These are phyloP conservation scores for Macaria notata DNA, from an alignment of 2,888 invertebrate genomes.

Conservation along the genomic window DNA sequence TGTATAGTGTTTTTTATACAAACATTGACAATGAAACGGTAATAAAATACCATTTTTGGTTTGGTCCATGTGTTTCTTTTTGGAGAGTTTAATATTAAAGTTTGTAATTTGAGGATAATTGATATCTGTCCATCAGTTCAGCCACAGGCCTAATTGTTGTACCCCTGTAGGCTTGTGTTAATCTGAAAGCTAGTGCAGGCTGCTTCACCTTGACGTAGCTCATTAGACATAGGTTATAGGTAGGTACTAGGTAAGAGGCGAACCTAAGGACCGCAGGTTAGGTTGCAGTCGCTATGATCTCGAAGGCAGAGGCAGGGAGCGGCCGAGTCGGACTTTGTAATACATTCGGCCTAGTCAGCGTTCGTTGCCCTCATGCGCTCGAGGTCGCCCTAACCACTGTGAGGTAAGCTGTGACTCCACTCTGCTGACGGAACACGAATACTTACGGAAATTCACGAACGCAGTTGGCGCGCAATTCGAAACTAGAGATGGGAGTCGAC, in stretches of 20 bases:
- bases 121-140: not conserved
- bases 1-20: no score
- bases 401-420: conserved; percentile 22
- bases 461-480: conserved; percentile 50
- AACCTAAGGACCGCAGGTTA: conserved; percentile 58
- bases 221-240: conserved; percentile 58
- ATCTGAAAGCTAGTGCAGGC: conserved; percentile 38
- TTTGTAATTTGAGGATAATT: no score
- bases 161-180: conserved; percentile 1
- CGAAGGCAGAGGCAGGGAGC: conserved; percentile 75
- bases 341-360: conserved; percentile 81
- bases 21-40: no score
- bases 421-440: conserved; percentile 53
- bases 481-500: conserved; percentile 19
- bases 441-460: conserved; percentile 60
- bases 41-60: no score
- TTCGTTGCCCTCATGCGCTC: conserved; percentile 73
- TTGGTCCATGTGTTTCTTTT: no score
- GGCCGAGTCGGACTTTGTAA: conserved; percentile 80
- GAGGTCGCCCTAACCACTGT: conserved; percentile 58
- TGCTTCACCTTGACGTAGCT: conserved; percentile 74
- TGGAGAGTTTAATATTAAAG: no score
- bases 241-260: conserved; percentile 73
- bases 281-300: conserved; percentile 54
- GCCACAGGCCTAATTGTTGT: conserved; percentile 5